Conservation (phyloP, 2,113 vertebrate genomes). For the Pipra filicauda region DNA sequence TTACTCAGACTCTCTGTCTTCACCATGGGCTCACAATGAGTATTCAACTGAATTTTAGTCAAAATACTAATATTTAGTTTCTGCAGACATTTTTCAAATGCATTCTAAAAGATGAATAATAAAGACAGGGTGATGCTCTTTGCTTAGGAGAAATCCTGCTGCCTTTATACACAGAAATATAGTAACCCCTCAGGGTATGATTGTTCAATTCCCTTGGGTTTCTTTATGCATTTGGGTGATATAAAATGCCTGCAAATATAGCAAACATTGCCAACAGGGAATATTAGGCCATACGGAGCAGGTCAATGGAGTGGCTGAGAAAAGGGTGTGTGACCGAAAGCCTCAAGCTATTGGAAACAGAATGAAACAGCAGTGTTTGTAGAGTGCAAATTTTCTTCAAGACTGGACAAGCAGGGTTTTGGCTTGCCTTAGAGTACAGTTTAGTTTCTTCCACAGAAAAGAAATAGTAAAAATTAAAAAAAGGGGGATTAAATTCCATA, state of each 20-base stretch:
- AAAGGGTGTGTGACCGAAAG: slow-evolving; percentile 7
- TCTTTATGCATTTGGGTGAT: neutral
- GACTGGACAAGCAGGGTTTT: neutral
- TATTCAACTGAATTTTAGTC: neutral
- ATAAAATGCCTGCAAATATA: slow-evolving; percentile 16
- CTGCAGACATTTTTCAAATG: neutral
- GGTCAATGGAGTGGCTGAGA: neutral
- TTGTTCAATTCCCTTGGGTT: neutral
- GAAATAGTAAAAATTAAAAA: neutral
- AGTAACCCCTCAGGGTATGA: neutral
- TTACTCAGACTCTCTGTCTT: neutral
- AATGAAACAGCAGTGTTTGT: neutral
- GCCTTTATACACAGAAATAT: neutral
- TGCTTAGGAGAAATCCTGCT: neutral
- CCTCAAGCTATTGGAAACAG: slow-evolving; percentile 11
- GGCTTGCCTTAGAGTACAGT: neutral
- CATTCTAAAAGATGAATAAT: neutral
- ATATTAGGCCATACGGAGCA: neutral
- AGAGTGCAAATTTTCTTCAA: neutral
- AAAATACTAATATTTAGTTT: neutral
- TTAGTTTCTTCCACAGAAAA: neutral
- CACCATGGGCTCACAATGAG: neutral
- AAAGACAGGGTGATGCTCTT: neutral
- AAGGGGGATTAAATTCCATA: neutral
- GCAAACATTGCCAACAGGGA: neutral